Evolutionary conservation across 2,113 vertebrate species (phyloP).

Genomic region (Melanotaenia duboulayi): DNA sequence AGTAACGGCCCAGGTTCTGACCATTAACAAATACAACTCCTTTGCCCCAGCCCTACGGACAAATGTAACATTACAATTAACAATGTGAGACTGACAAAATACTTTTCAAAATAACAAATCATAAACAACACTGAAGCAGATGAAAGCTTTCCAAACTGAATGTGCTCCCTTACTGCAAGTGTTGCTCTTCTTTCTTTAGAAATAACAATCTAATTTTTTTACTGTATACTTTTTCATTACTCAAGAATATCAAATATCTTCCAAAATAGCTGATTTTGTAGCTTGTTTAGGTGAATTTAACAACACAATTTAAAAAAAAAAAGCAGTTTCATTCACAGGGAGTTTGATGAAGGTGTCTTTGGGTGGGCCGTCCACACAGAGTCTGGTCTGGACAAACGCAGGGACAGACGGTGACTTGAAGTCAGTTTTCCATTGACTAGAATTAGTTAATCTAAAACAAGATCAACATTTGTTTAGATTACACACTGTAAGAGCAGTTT

Average conservation of each 20-base stretch:
- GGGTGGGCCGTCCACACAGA: slow-evolving; percentile 80
- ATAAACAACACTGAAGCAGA: not conserved
- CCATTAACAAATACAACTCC: slow-evolving; percentile 91
- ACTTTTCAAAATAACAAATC: not conserved
- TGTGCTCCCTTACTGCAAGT: too few relatives aligned
- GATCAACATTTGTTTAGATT: slow-evolving; percentile 12
- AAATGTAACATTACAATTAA: slow-evolving; percentile 15
- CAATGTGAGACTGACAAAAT: not conserved
- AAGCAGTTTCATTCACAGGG: slow-evolving; percentile 72
- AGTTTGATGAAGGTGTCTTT: slow-evolving; percentile 90
- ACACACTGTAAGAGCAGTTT: not conserved
- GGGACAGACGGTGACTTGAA: slow-evolving; percentile 77
- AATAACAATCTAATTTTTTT: too few relatives aligned
- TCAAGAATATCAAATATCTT: not conserved
- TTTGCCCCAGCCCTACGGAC: slow-evolving; percentile 90
- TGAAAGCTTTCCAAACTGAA: not conserved
- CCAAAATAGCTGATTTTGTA: too few relatives aligned
- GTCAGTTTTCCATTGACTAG: slow-evolving; percentile 79
- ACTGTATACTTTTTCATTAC: too few relatives aligned
- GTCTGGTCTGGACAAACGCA: slow-evolving; percentile 85
- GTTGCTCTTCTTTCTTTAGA: too few relatives aligned
- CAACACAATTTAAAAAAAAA: not conserved
- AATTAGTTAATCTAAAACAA: slow-evolving; percentile 78
- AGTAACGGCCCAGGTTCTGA: slow-evolving; percentile 91
- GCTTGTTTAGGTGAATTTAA: not conserved